Conservation (phyloP, 2,797 vertebrate genomes). For the Pitangus sulphuratus region DNA sequence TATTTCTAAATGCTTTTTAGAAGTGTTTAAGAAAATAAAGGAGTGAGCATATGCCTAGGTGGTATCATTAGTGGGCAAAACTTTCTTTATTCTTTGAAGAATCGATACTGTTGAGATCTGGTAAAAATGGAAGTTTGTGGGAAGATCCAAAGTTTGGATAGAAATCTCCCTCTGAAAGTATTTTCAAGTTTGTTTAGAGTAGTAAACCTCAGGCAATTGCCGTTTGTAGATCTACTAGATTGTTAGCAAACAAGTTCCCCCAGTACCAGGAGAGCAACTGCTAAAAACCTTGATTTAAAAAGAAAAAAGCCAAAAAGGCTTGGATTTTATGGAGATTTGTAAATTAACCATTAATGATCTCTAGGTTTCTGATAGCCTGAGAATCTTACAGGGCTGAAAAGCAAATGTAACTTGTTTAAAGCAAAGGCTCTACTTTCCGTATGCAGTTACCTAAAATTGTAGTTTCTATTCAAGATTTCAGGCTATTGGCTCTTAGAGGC, state of each 20-base stretch:
- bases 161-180: background rate
- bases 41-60: background rate
- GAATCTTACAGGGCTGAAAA: background rate
- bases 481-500: rapidly evolving
- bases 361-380: background rate
- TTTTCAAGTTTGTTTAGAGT: background rate
- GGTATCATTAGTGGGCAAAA: background rate
- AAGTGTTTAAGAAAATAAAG: background rate
- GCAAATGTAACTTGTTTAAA: background rate
- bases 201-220: background rate
- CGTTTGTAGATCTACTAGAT: background rate
- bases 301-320: background rate
- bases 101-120: background rate
- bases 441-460: background rate
- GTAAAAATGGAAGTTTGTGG: background rate
- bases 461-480: background rate
- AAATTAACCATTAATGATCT: background rate
- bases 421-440: background rate
- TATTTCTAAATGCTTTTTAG: background rate
- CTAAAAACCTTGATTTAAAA: background rate
- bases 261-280: background rate
- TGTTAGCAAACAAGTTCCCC: background rate
- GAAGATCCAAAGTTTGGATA: background rate
- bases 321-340: background rate
- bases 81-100: background rate